Evolutionary conservation across 2,113 vertebrate species (phyloP), one percentile per base, ranked within the genome.

Genomic region (Alces alces): DNA sequence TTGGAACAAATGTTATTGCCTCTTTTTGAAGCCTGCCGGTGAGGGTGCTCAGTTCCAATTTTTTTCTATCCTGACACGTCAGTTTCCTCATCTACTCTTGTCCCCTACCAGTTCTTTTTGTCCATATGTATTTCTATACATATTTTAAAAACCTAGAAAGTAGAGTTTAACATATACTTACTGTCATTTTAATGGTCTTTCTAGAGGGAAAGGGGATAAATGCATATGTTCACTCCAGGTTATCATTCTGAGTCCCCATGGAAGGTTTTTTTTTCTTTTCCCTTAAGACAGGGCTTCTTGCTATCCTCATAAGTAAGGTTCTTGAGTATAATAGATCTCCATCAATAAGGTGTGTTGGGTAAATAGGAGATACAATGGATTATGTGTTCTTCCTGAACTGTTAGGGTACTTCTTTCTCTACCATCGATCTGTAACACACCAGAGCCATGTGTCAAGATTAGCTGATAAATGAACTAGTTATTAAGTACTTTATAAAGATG

Each of bases 141-240:
- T 83, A 23, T 83, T 36, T 16, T 55, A 83, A 52, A 83, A 83
- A 55, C 33, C 80, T 83, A 55, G 52, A 55, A 83, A 27, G 52
- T 55, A 27, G 33, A 21, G 23, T 78, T 94, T 54, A 9, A 9
- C 47, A 3, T 12, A 4, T 19, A n/a, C 52, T 89, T 86, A 14
- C 19, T 12, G 27, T 70, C 19, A 28, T 17, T 4, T 7, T 39
- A 7, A 15, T 58, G 43, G 80, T 58, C 60, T 93, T 90, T 58
- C 27, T 33, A 27, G 54, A 84, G 19, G 57, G 27, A 73, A 43
- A 80, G 64, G 33, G 58, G 28, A 23, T 16, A 45, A 19, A 47
- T 25, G 5, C 33, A 28, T 3, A 4, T 0, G 1, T 52, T 64
- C 28, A 19, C 36, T 33, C 30, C 9, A 28, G 23, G 3, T 10